Percentiles rank a stretch among this genome's conserved stretches.
These are phyloP conservation scores for Struthio camelus DNA, from an alignment of 2,113 vertebrate species.

Conservation along the genomic window DNA sequence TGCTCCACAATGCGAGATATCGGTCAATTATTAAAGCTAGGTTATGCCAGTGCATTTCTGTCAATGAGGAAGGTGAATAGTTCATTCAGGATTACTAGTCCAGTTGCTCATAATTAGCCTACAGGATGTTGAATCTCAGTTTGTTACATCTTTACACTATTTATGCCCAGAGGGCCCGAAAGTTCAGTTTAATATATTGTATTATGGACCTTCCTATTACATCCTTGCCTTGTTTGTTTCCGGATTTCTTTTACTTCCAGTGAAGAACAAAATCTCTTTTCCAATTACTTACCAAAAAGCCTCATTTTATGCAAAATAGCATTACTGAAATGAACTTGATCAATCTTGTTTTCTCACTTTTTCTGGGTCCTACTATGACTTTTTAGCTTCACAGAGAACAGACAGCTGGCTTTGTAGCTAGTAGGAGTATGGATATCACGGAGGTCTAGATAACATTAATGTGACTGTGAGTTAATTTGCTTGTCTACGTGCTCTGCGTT, in stretches of 20 bases:
- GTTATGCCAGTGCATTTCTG: slow-evolving; percentile 59
- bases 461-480: slow-evolving; percentile 50
- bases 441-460: slow-evolving; percentile 35
- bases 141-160: slow-evolving; percentile 4
- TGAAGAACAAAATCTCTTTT: neutral
- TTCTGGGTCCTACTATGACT: neutral
- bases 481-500: slow-evolving; percentile 49
- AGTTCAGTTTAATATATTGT: slow-evolving; percentile 13
- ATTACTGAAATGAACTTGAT: slow-evolving; percentile 15
- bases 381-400: slow-evolving; percentile 33
- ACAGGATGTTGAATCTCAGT: slow-evolving; percentile 46
- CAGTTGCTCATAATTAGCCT: slow-evolving; percentile 66
- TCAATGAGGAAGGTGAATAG: slow-evolving; percentile 72
- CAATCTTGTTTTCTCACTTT: slow-evolving; percentile 26
- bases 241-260: neutral
- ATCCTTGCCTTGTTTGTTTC: neutral
- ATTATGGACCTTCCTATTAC: neutral
- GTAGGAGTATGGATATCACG: slow-evolving; percentile 33
- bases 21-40: slow-evolving; percentile 64
- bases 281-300: neutral
- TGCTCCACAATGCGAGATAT: slow-evolving; percentile 42
- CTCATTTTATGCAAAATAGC: neutral
- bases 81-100: slow-evolving; percentile 62
- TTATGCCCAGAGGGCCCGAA: slow-evolving; percentile 8
- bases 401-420: slow-evolving; percentile 24